Evolutionary conservation across 1,140 invertebrate species (phyloP).

Genomic region (Caligus rogercresseyi): DNA sequence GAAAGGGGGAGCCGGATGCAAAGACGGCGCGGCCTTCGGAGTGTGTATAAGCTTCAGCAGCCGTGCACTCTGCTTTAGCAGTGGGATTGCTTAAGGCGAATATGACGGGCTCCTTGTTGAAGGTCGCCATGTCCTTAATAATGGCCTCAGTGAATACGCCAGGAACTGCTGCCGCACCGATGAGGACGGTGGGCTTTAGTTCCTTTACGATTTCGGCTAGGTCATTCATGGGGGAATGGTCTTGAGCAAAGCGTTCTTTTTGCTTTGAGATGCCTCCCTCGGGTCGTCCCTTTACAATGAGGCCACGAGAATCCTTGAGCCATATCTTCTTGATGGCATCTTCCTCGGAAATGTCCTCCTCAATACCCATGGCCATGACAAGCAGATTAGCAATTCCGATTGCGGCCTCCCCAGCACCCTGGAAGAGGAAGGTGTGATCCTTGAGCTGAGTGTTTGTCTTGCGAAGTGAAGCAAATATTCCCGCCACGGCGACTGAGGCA

Average conservation of each 20-base stretch:
- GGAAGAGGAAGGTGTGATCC: slow-evolving; percentile 69
- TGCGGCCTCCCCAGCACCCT: slow-evolving; percentile 80
- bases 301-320: slow-evolving; percentile 49
- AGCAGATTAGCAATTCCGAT: slow-evolving; percentile 73
- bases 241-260: slow-evolving; percentile 62
- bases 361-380: slow-evolving; percentile 57
- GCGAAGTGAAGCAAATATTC: slow-evolving; percentile 58
- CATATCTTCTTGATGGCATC: slow-evolving; percentile 66
- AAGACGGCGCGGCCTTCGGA: slow-evolving; percentile 75
- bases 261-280: slow-evolving; percentile 51
- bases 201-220: slow-evolving; percentile 57
- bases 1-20: slow-evolving; percentile 80
- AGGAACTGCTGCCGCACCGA: slow-evolving; percentile 40
- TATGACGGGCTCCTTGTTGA: slow-evolving; percentile 70
- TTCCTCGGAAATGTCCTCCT: slow-evolving; percentile 51
- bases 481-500: slow-evolving; percentile 75
- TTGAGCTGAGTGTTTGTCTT: slow-evolving; percentile 56
- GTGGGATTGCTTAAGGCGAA: slow-evolving; percentile 94
- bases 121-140: slow-evolving; percentile 60
- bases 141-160: slow-evolving; percentile 65
- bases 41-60: slow-evolving; percentile 65
- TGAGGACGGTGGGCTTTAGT: slow-evolving; percentile 63
- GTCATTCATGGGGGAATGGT: slow-evolving; percentile 51
- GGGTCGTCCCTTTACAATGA: slow-evolving; percentile 56
- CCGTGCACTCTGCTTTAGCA: slow-evolving; percentile 75